These are phyloP conservation scores for Drosophila mimica DNA, from an alignment of 2,888 invertebrate species.

Conservation along the genomic window DNA sequence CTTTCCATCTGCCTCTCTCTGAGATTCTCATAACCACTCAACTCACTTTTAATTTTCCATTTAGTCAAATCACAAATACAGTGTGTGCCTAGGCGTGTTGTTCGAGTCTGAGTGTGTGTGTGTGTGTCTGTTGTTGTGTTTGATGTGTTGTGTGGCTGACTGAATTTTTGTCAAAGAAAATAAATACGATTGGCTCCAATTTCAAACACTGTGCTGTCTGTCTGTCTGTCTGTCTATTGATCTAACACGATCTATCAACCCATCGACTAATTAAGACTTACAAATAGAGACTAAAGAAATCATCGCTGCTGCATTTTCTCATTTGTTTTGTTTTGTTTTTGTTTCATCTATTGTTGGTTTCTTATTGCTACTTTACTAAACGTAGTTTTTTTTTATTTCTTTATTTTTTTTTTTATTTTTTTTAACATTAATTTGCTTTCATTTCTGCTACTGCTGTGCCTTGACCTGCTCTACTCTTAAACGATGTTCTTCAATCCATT, in stretches of 20 bases:
- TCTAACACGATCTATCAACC: constrained; percentile 28
- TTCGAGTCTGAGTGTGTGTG: constrained; percentile 5
- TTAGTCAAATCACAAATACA: constrained; percentile 69
- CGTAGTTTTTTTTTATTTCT: constrained; percentile 35
- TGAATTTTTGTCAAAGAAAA: constrained; percentile 46
- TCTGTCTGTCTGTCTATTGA: constrained; percentile 17
- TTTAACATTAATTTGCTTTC: constrained; percentile 55
- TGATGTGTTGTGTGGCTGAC: constrained; percentile 30
- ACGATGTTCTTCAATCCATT: constrained; percentile 17
- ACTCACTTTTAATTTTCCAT: constrained; percentile 43
- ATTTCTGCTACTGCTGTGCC: constrained; percentile 56
- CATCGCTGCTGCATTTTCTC: constrained; percentile 38
- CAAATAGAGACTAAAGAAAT: constrained; percentile 57
- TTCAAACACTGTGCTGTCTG: constrained; percentile 38
- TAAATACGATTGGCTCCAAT: constrained; percentile 58
- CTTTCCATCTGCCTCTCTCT: constrained; percentile 20
- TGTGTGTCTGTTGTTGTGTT: constrained; percentile 19
- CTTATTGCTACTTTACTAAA: constrained; percentile 50
- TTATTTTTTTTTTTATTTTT: constrained; percentile 7
- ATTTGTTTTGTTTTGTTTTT: constrained; percentile 15
- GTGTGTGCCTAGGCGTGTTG: constrained; percentile 44
- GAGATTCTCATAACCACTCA: constrained; percentile 43
- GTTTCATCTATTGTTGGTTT: constrained; percentile 17
- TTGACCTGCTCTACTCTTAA: constrained; percentile 16
- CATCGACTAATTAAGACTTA: constrained; percentile 50